phyloP scores from a whole-genome alignment of 2,888 invertebrate genomes.

The Nematopogon swammerdamellus region DNA sequence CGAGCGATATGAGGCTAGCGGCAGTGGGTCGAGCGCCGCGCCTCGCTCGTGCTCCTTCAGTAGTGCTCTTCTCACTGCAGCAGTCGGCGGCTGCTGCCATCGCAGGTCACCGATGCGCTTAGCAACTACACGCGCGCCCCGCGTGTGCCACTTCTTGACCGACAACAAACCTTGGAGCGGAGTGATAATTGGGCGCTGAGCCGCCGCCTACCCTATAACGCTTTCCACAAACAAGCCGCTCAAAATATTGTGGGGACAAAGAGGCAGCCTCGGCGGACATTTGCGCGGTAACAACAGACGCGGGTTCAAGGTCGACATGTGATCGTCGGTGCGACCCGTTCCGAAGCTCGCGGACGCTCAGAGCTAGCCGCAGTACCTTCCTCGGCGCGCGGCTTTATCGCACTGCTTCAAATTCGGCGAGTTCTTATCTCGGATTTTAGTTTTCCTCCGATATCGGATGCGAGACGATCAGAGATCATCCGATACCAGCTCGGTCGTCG shows the following conservation, averaged over 20 bases:
- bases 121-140: no score
- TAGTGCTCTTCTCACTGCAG: not conserved
- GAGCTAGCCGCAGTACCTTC: not conserved
- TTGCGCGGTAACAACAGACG: not conserved
- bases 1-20: not conserved
- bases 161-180: not conserved
- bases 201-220: not conserved
- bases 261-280: not conserved
- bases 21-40: not conserved
- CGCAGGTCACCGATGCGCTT: no score
- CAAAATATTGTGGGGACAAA: not conserved
- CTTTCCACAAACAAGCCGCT: not conserved
- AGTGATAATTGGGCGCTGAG: not conserved
- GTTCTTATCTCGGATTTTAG: not conserved
- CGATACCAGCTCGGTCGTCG: not conserved
- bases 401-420: not conserved
- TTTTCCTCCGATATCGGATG: slow-evolving; percentile 1
- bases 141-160: not conserved
- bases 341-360: not conserved
- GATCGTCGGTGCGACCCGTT: no score
- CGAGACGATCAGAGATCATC: not conserved
- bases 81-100: not conserved
- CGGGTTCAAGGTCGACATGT: not conserved
- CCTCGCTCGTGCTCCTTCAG: not conserved
- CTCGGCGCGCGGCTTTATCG: not conserved